Percentiles rank a stretch among this genome's conserved stretches.
These are phyloP conservation scores for Apistogramma diplotaenia DNA, from an alignment of 2,113 vertebrate genomes.

Conservation along the genomic window DNA sequence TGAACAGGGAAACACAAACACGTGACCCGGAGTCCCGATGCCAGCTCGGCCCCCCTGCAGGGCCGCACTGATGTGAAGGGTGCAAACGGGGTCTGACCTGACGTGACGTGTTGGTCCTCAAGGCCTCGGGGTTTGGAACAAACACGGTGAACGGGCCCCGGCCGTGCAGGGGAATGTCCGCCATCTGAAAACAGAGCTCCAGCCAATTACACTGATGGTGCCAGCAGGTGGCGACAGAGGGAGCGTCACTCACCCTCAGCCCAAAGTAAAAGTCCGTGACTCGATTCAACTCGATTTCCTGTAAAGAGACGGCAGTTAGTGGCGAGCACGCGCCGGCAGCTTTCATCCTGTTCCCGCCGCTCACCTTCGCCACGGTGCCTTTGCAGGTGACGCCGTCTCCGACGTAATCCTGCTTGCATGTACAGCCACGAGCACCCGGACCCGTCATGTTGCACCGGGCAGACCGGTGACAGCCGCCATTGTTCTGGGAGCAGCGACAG, in stretches of 20 bases:
- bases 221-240: background rate
- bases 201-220: background rate
- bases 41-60: too few species aligned
- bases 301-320: constrained; percentile 5
- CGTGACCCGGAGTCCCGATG: too few species aligned
- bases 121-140: constrained; percentile 58
- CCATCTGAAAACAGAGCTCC: constrained; percentile 66
- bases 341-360: background rate
- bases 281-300: constrained; percentile 78
- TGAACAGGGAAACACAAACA: constrained; percentile 23
- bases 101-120: background rate
- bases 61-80: background rate
- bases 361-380: constrained; percentile 82
- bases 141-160: constrained; percentile 89
- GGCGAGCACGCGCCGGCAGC: background rate
- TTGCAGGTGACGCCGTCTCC: constrained; percentile 87
- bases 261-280: constrained; percentile 75
- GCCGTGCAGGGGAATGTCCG: constrained; percentile 63
- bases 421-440: constrained; percentile 78
- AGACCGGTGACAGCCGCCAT: constrained; percentile 84
- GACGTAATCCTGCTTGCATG: constrained; percentile 68
- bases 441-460: constrained; percentile 82
- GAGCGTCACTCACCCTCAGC: constrained; percentile 72
- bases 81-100: background rate
- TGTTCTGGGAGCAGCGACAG: constrained; percentile 73